These are phyloP conservation scores for Notarius lentiginosus DNA, from an alignment of 2,113 vertebrate genomes.

Conservation along the genomic window DNA sequence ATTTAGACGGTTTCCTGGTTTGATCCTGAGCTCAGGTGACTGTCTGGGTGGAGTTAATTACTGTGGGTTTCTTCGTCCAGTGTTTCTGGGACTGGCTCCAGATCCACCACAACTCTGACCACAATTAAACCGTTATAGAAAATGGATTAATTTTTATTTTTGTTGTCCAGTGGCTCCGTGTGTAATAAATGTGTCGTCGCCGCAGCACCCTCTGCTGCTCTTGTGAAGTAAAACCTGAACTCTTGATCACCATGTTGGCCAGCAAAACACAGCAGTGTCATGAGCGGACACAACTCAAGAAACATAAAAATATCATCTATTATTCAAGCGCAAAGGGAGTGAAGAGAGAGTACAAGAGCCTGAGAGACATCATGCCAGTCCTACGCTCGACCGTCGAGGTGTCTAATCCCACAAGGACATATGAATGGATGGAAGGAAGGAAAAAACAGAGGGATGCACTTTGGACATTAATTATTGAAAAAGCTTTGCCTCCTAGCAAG, in stretches of 20 bases:
- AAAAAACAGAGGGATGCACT: conserved; percentile 4
- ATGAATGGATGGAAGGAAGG: background rate
- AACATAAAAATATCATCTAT: conserved; percentile 33
- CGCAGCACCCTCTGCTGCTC: background rate
- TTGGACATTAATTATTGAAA: conserved; percentile 60
- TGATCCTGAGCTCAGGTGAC: background rate
- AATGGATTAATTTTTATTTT: too few species aligned
- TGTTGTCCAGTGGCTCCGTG: background rate
- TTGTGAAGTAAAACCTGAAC: background rate
- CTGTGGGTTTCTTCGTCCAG: background rate
- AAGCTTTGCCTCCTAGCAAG: background rate
- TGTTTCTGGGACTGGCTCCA: background rate
- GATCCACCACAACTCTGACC: background rate
- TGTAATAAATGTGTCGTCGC: background rate
- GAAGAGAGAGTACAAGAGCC: background rate
- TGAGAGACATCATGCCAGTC: background rate
- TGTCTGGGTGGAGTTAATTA: background rate
- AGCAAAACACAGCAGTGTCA: background rate
- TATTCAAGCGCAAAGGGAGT: conserved; percentile 35
- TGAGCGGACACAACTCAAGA: background rate
- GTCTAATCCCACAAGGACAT: conserved; percentile 10
- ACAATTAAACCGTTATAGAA: background rate
- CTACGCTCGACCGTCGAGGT: conserved; percentile 29
- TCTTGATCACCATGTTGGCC: background rate
- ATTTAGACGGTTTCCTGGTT: background rate